Conservation (phyloP, 1,140 invertebrate species). For the Globodera rostochiensis region DNA sequence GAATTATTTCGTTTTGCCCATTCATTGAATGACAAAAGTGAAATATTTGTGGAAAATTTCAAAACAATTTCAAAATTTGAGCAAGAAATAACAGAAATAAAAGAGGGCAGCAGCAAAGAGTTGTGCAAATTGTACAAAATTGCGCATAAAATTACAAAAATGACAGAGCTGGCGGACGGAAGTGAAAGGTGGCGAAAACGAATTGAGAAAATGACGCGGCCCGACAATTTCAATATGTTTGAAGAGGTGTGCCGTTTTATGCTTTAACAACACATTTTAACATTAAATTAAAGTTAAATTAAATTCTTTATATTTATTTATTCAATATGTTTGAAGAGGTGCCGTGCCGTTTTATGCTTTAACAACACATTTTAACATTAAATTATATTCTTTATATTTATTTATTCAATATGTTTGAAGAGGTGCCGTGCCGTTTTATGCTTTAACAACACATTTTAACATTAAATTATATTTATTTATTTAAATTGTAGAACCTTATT, state of each 20-base stretch:
- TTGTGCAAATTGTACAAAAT: not conserved
- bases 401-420: not conserved
- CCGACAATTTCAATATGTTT: not conserved
- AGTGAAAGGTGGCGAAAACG: not conserved
- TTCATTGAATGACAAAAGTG: not conserved
- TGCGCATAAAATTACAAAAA: not conserved
- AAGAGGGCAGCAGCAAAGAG: not conserved
- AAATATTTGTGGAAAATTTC: not conserved
- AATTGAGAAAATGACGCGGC: not conserved
- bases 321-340: not conserved
- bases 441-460: too few species aligned
- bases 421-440: not conserved
- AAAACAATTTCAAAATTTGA: not conserved
- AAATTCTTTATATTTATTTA: too few species aligned
- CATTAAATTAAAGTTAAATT: too few species aligned
- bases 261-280: too few species aligned
- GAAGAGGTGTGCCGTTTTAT: not conserved
- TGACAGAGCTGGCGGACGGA: not conserved
- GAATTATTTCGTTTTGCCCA: not conserved
- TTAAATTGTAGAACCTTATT: not conserved
- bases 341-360: too few species aligned
- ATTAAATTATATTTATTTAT: too few species aligned
- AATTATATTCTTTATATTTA: too few species aligned
- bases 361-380: too few species aligned
- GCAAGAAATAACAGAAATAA: not conserved